A percentile compares a stretch with the other conserved stretches of the same genome.
These are phyloP conservation scores for Empidonax alnorum DNA, from an alignment of 2,113 vertebrate species.

Conservation along the genomic window DNA sequence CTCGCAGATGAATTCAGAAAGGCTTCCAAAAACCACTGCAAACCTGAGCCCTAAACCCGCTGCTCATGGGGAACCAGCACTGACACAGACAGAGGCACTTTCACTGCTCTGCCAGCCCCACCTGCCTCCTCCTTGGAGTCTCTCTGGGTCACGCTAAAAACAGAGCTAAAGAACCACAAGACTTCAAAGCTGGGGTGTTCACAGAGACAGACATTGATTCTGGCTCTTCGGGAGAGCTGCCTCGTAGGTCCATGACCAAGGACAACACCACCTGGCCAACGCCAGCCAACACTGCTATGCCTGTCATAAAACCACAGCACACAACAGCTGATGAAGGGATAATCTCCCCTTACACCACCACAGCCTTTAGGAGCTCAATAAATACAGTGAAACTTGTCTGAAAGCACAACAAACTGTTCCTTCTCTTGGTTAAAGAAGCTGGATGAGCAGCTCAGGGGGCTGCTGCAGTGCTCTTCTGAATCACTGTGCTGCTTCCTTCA, in stretches of 20 bases:
- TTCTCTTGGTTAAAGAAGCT: not conserved
- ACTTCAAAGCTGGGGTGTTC: not conserved
- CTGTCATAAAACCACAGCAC: not conserved
- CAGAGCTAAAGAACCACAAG: not conserved
- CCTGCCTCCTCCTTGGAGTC: not conserved
- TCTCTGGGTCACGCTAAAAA: not conserved
- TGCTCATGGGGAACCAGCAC: rapidly evolving
- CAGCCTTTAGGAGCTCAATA: not conserved
- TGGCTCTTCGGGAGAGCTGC: not conserved
- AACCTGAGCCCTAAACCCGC: not conserved
- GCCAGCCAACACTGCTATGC: not conserved
- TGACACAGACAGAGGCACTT: not conserved
- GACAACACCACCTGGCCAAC: rapidly evolving
- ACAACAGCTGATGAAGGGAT: not conserved
- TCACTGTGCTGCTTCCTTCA: not conserved
- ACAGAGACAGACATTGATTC: not conserved
- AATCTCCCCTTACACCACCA: not conserved
- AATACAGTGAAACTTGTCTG: not conserved
- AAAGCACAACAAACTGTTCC: not conserved
- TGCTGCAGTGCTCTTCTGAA: not conserved
- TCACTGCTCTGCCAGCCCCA: not conserved
- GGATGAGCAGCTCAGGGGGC: not conserved
- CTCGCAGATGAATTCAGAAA: not conserved
- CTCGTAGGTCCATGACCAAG: not conserved
- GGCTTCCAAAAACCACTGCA: not conserved